Evolutionary conservation across 92 coral and sea anemone species (phyloP).

Genomic region (Porites evermanni): DNA sequence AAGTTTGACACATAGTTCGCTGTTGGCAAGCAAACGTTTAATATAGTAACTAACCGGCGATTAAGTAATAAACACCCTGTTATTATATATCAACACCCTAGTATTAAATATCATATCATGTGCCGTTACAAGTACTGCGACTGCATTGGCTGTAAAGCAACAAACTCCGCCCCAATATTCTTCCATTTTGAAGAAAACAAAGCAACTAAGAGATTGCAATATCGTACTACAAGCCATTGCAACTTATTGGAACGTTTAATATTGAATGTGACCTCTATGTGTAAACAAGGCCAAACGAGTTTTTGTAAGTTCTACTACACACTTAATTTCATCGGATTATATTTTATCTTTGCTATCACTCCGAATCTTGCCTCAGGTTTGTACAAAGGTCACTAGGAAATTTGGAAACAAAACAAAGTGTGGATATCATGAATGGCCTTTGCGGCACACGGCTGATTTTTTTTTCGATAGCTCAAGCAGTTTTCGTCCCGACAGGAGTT

Average conservation of each 20-base stretch:
- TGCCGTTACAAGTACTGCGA: background rate
- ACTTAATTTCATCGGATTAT: slow-evolving; percentile 11
- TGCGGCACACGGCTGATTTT: background rate
- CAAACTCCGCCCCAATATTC: slow-evolving; percentile 32
- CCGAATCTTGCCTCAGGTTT: background rate
- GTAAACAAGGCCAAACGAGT: slow-evolving; percentile 18
- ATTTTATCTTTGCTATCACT: background rate
- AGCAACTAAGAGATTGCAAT: background rate
- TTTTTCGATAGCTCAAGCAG: slow-evolving; percentile 17
- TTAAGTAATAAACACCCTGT: background rate
- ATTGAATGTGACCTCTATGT: background rate
- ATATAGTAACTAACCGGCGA: background rate
- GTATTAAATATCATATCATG: slow-evolving; percentile 1
- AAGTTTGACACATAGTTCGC: background rate
- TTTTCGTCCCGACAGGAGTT: slow-evolving; percentile 22
- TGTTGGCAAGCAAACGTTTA: background rate
- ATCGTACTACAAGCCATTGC: background rate
- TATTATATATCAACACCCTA: too few species aligned
- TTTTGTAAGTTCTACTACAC: background rate
- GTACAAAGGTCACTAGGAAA: background rate
- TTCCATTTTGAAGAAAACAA: background rate
- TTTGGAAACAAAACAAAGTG: background rate
- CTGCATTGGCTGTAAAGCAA: slow-evolving; percentile 5
- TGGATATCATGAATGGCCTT: background rate
- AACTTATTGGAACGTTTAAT: background rate